Percentiles rank a stretch among this genome's conserved stretches.
Conservation (phyloP, 30 jellyfish, hydroid and myxozoan species). For the Mastigias papua region DNA sequence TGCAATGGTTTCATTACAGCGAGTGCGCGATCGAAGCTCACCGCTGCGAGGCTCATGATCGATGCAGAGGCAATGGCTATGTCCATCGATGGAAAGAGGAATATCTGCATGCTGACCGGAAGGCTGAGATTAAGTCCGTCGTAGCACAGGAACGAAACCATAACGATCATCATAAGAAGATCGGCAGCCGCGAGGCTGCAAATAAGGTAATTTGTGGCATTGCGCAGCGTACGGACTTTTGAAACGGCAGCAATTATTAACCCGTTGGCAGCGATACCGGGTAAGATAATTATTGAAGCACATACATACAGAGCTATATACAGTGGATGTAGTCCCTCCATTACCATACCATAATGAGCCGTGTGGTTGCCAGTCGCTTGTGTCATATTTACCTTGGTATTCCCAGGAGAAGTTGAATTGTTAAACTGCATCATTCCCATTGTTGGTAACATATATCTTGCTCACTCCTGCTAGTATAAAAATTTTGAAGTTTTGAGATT, state of each 20-base stretch:
- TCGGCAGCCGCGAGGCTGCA: constrained; percentile 78
- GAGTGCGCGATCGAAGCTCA: constrained; percentile 71
- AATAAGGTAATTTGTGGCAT: constrained; percentile 69
- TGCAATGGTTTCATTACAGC: constrained; percentile 72
- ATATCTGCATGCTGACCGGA: constrained; percentile 38
- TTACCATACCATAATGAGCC: not conserved
- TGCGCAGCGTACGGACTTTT: constrained; percentile 53
- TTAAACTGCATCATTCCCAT: not conserved
- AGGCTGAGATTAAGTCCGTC: constrained; percentile 25
- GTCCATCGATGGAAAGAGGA: constrained; percentile 74
- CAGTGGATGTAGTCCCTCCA: constrained; percentile 39
- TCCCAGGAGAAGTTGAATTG: not conserved
- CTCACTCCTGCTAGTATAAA: too few relatives aligned
- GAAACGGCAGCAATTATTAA: constrained; percentile 58
- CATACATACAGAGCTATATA: constrained; percentile 52
- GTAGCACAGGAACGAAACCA: constrained; percentile 44
- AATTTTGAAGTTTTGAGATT: too few relatives aligned
- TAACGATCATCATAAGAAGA: constrained; percentile 60
- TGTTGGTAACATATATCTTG: too few relatives aligned
- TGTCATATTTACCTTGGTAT: not conserved
- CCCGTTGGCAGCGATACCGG: constrained; percentile 70
- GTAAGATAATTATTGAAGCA: constrained; percentile 58
- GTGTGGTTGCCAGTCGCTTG: not conserved
- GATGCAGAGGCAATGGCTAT: constrained; percentile 71
- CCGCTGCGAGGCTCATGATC: constrained; percentile 79